These are phyloP conservation scores for Tridacna crocea DNA, from an alignment of 2,888 invertebrate genomes.

Conservation along the genomic window DNA sequence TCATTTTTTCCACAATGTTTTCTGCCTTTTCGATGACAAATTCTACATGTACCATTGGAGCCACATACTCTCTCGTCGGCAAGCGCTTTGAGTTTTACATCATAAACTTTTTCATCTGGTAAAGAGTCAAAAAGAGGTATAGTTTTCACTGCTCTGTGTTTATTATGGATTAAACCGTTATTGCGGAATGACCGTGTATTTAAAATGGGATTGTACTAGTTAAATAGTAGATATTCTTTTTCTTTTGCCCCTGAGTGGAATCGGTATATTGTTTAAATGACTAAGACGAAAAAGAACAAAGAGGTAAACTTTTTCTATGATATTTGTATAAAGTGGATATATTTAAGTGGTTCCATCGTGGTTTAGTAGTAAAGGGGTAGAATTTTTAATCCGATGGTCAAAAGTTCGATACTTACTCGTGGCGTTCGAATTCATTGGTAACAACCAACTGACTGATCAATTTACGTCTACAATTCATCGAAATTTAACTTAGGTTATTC, in stretches of 20 bases:
- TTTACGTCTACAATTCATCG: no score
- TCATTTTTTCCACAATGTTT: conserved; percentile 2
- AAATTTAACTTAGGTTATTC: no score
- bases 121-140: neutral
- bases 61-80: neutral
- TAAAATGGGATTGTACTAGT: conserved; percentile 10
- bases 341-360: no score
- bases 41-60: neutral
- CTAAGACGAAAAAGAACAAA: conserved; percentile 20
- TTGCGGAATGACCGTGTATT: conserved; percentile 1
- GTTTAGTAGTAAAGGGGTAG: no score
- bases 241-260: neutral
- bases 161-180: neutral
- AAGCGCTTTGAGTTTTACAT: neutral
- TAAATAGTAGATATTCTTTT: neutral
- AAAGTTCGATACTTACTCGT: no score
- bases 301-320: conserved; percentile 9
- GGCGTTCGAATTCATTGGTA: no score
- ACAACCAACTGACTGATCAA: no score
- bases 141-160: conserved; percentile 1
- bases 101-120: neutral
- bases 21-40: neutral
- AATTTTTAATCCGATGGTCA: no score
- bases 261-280: conserved; percentile 4
- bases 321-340: no score